Base-by-base conservation (phyloP, 2,797 vertebrate genomes). In the Rhodeus uyekii region DNA sequence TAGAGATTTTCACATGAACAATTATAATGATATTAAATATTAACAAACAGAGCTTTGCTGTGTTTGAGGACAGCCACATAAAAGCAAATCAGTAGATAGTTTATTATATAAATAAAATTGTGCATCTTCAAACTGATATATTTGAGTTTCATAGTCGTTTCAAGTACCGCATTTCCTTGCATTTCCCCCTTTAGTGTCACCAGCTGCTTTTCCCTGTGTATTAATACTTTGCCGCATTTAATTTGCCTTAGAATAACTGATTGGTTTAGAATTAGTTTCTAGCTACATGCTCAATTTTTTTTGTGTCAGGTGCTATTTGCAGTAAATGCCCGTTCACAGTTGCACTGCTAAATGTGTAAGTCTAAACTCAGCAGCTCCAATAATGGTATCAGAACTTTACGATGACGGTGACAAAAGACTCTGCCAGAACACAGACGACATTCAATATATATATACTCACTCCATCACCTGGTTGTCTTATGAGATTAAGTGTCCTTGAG, bases 401-500 rank as follows among this genome's bases (percentile, higher is more conserved):
- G 18, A 16, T 14, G 44, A 46, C 18, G 13, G 22, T 63, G 13
- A 75, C 19, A n/a, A 76, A 48, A 38, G 60, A 53, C 39, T 27
- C 50, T 32, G 65, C 46, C 36, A 16, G 27, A 74, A 12, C 38
- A 63, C 4, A 58, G 19, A 24, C 0, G 32, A 60, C 42, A 42
- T 39, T 39, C 1, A 22, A 22, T 9, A 36, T 24, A 19, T 38
- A 22, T 42, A 22, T n/a, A 63, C 61, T 39, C 36, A 24, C 55
- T 19, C 5, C 24, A 5, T 32, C 9, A 9, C 34, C 22, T 34
- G 60, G 36, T 34, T 48, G 60, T 72, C 39, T 80, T 84, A 61
- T 75, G 32, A 58, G 72, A 80, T 84, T 80, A 75, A 29, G 71
- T 14, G 16, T 58, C 38, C 32, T 46, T 68, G 12, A 27, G 48